phyloP scores from a whole-genome alignment of 1,140 invertebrate genomes.

The Oscheius sp. region DNA sequence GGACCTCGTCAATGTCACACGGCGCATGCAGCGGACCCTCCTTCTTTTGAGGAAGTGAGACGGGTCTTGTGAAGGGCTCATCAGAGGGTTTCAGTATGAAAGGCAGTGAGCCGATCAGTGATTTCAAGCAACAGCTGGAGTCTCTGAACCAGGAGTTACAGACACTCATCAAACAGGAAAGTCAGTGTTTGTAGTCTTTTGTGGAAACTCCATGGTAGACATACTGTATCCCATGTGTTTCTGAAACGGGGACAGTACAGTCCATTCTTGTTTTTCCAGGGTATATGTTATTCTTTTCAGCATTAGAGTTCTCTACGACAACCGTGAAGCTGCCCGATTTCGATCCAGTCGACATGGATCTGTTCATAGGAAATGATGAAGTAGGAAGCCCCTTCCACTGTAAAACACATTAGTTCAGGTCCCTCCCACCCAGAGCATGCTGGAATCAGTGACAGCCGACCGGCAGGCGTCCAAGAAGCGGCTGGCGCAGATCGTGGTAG shows the following conservation, averaged over 20 bases:
- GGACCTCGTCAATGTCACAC: background rate
- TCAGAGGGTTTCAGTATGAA: background rate
- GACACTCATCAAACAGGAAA: too few relatives aligned
- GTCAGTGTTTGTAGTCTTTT: too few relatives aligned
- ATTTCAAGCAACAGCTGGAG: background rate
- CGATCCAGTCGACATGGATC: conserved; percentile 2
- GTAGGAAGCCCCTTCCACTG: background rate
- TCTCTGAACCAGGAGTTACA: background rate
- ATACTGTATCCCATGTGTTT: too few relatives aligned
- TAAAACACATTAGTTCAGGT: background rate
- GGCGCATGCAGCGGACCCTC: background rate
- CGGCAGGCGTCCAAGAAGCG: background rate
- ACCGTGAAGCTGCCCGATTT: conserved; percentile 4
- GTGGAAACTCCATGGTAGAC: too few relatives aligned
- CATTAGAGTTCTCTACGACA: conserved; percentile 2
- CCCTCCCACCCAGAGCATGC: background rate
- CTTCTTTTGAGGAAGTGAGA: background rate
- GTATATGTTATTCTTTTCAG: too few relatives aligned
- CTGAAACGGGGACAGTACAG: too few relatives aligned
- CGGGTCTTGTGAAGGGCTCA: background rate
- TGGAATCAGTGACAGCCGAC: background rate
- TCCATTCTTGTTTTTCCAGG: too few relatives aligned
- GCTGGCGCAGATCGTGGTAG: background rate
- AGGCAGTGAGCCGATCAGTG: background rate
- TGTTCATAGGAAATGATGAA: conserved; percentile 3